Evolutionary conservation across 2,888 invertebrate species (phyloP), one percentile per base, ranked within the genome.

Genomic region (Unio pictorum): DNA sequence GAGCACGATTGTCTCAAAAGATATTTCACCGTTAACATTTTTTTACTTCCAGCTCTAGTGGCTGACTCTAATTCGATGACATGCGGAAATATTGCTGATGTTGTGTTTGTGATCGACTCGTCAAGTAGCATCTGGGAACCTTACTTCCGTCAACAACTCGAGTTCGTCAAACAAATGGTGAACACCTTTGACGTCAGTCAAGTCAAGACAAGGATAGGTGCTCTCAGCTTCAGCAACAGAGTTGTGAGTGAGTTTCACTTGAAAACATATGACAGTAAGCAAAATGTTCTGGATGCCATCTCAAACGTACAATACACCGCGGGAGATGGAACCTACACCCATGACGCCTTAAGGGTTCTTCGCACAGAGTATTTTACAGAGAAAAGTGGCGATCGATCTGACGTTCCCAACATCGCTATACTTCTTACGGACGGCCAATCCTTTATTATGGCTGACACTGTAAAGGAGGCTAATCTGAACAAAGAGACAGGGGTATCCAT

Each of bases 51-150:
- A 45, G 45, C 11, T 11, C 45, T 11, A 45, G 11, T 1, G 45
- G 11, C 8, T 45, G 45, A 45, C 1, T 8, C 11, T 45, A 45
- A 34, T 0, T 0, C 1, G 11, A 11, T 11, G 11, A 45, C 8
- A 11, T 45, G 45, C 11, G n/a, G 4, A 20, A 0, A 3, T n/a
- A 59, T 59, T 26, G 74, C 83, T 18, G 72, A 77, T 60, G 64
- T 74, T 1, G 73, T 80, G 73, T 78, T 73, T 67, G 70, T 73
- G 15, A 62, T 78, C 56, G 75, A 75, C 61, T 78, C 79, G 11
- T 83, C 83, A 4, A 76, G 68, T 60, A 83, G 82, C 62, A 83
- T 84, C 65, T 80, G 80, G 79, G 66, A 67, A 3, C 73, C 72
- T n/a, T 78, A 84, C 70, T 84, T 80, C 75, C 68, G 69, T 61